Evolutionary conservation across 2,797 vertebrate species (phyloP), one percentile per base, ranked within the genome.

Genomic region (Anguilla pacifica): DNA sequence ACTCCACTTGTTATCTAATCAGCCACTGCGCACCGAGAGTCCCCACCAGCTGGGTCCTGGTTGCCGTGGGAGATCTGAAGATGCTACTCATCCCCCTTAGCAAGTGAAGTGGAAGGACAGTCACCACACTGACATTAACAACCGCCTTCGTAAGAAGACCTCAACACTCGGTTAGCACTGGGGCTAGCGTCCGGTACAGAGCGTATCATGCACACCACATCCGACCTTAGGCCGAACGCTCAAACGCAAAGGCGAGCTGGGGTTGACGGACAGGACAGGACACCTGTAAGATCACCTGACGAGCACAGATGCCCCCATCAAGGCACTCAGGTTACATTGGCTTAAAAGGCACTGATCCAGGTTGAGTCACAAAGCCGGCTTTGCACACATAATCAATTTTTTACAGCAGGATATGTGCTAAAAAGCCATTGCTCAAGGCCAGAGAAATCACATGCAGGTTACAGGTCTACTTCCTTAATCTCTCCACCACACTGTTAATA

Each of bases 1-100:
- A 82, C 79, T 82, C 79, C 79, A 15, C 79, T 82, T 82, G 79
- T 51, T 82, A 82, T 82, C 79, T 82, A 82, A 82, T 82, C 79
- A 82, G 77, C 77, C 39, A 15, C 77, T 46, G 19, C 7, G 46
- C 25, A 19, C 15, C 6, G 22, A 25, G 17, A 39, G 39, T 79
- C 46, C 79, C 43, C 79, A 82, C 79, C 79, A 82, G 79, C 79
- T 51, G 79, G 43, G 79, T n/a, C 22, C 79, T 51, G 22, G 79
- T 82, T 51, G 46, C 79, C 79, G 19, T n/a, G 79, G 46, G 79
- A 82, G 79, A 49, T 49, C 43, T 82, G 43, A 82, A 82, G 46
- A 82, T 82, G 77, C 39, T 81, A 39, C 77, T 81, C 77, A 22
- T 81, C 77, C 43, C 43, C 77, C 77, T 46, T 81, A 25, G 1